Evolutionary conservation across 2,113 vertebrate species (phyloP).

Genomic region (Nothoprocta pentlandii): DNA sequence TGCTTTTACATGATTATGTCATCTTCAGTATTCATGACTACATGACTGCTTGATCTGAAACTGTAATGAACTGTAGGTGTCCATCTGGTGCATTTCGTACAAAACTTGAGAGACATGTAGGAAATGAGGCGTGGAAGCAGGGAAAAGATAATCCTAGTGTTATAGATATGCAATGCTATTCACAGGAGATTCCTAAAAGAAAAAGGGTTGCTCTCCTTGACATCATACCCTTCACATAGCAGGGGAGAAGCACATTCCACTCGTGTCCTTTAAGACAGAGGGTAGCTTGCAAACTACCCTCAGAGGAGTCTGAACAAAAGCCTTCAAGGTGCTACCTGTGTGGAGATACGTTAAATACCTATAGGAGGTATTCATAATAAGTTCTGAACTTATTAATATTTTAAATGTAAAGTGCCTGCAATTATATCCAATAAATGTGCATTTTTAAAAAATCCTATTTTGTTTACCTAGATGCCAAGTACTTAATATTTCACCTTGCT

Average conservation of each 20-base stretch:
- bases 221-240: neutral
- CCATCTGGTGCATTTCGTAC: neutral
- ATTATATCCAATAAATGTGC: neutral
- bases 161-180: neutral
- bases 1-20: neutral
- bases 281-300: neutral
- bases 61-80: neutral
- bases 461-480: neutral
- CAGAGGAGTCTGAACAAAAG: neutral
- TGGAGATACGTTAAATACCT: no score
- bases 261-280: neutral
- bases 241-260: neutral
- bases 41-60: neutral
- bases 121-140: neutral
- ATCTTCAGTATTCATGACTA: neutral
- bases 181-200: neutral
- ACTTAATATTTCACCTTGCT: neutral
- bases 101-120: neutral
- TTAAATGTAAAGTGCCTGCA: neutral
- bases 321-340: neutral
- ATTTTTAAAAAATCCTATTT: neutral
- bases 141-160: neutral
- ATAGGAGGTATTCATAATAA: neutral
- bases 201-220: neutral
- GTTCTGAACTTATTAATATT: neutral